These are phyloP conservation scores for Drosophila pseudoananassae DNA, from an alignment of 1,140 invertebrate genomes.

Conservation along the genomic window DNA sequence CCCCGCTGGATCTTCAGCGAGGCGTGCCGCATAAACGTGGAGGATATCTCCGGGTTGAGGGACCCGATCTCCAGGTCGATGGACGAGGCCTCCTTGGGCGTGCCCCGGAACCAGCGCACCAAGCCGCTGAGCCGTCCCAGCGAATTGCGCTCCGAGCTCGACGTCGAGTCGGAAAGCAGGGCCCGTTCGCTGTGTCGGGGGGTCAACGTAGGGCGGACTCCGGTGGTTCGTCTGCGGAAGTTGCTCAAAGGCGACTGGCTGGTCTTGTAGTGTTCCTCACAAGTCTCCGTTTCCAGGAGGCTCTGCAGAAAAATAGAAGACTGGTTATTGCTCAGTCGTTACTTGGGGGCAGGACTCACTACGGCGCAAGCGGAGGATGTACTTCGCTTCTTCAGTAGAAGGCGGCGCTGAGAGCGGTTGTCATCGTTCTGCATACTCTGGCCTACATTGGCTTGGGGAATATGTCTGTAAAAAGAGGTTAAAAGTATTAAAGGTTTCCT, in stretches of 20 bases:
- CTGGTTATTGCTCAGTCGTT: slow-evolving; percentile 22
- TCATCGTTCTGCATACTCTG: slow-evolving; percentile 84
- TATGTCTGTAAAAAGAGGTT: slow-evolving; percentile 86
- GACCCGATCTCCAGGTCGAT: slow-evolving; percentile 85
- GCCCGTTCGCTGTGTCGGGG: slow-evolving; percentile 91
- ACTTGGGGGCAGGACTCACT: slow-evolving; percentile 85
- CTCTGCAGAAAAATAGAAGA: slow-evolving; percentile 85
- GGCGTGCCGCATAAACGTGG: slow-evolving; percentile 83
- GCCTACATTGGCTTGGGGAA: slow-evolving; percentile 86
- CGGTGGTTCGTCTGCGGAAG: slow-evolving; percentile 87
- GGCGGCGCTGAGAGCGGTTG: slow-evolving; percentile 90
- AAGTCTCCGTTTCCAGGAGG: slow-evolving; percentile 90
- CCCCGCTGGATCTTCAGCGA: slow-evolving; percentile 84
- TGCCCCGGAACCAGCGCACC: slow-evolving; percentile 89
- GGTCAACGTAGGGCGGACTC: slow-evolving; percentile 88
- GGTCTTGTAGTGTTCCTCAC: slow-evolving; percentile 88
- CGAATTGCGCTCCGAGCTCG: slow-evolving; percentile 84
- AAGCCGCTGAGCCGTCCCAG: slow-evolving; percentile 86
- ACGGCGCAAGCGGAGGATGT: slow-evolving; percentile 93
- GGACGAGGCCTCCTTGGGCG: slow-evolving; percentile 84
- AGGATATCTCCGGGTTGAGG: slow-evolving; percentile 84
- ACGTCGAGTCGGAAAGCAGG: slow-evolving; percentile 84
- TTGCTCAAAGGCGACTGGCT: slow-evolving; percentile 92
- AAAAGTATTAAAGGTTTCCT: background rate
- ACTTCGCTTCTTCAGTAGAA: slow-evolving; percentile 93